These are phyloP conservation scores for Macrosteles quadrilineatus DNA, from an alignment of 1,140 invertebrate genomes.

Conservation along the genomic window DNA sequence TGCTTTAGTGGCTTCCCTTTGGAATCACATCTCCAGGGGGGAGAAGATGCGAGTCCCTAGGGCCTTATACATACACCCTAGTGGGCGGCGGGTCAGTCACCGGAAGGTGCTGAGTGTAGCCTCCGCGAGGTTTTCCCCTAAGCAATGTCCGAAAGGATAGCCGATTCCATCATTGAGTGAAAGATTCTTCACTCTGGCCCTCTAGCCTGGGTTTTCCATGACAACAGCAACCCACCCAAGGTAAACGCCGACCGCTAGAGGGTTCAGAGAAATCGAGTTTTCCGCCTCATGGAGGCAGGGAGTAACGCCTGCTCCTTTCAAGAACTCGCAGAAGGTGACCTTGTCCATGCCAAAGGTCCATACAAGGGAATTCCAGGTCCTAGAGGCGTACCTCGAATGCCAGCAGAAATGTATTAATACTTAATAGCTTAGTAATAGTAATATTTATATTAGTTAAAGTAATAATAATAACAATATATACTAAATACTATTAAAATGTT, in stretches of 20 bases:
- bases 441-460: too few species aligned
- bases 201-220: not conserved
- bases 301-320: not conserved
- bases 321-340: not conserved
- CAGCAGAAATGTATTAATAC: too few species aligned
- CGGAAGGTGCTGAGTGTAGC: not conserved
- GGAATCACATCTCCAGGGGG: not conserved
- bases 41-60: not conserved
- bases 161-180: not conserved
- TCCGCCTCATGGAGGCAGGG: not conserved
- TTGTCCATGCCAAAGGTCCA: not conserved
- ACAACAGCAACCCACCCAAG: too few species aligned
- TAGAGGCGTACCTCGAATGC: not conserved
- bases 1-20: not conserved
- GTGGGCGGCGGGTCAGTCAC: not conserved
- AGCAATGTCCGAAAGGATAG: not conserved
- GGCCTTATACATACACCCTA: not conserved
- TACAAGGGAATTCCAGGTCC: not conserved
- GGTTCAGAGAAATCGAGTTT: not conserved
- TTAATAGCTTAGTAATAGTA: too few species aligned
- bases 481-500: too few species aligned
- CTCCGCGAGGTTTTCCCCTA: constrained; percentile 13
- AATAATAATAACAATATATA: too few species aligned
- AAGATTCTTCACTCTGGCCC: not conserved
- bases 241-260: not conserved